These are phyloP conservation scores for Drosophila grimshawi DNA, from an alignment of 1,140 invertebrate species.

Conservation along the genomic window DNA sequence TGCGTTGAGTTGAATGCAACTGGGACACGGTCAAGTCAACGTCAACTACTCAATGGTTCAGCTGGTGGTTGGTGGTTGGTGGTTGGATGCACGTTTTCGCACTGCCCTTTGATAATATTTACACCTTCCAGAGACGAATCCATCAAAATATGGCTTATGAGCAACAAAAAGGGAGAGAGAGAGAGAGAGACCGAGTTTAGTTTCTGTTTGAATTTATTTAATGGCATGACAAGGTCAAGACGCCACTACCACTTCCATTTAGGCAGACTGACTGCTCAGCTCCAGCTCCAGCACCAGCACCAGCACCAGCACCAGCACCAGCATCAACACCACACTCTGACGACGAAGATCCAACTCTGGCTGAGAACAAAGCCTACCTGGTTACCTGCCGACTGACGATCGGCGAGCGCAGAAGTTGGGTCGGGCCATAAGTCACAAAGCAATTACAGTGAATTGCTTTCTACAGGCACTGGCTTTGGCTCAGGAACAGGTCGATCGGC, in stretches of 20 bases:
- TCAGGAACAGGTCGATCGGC: neutral
- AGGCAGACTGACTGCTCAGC: conserved; percentile 36
- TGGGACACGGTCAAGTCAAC: too few relatives aligned
- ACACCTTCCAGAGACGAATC: conserved; percentile 73
- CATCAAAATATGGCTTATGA: conserved; percentile 69
- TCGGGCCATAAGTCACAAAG: conserved; percentile 84
- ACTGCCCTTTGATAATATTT: conserved; percentile 78
- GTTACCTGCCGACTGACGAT: conserved; percentile 68
- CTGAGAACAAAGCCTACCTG: conserved; percentile 36
- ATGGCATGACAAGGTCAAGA: conserved; percentile 83
- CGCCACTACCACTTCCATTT: conserved; percentile 65
- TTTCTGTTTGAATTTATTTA: conserved; percentile 81
- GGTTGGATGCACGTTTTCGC: conserved; percentile 63
- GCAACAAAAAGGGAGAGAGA: neutral
- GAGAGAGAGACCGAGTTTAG: conserved; percentile 56
- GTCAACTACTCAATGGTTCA: too few relatives aligned
- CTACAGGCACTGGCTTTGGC: conserved; percentile 43
- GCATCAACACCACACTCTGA: too few relatives aligned
- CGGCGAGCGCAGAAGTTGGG: conserved; percentile 68
- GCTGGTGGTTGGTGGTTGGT: conserved; percentile 5
- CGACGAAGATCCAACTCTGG: too few relatives aligned
- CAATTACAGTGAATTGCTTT: conserved; percentile 83
- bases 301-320: too few relatives aligned
- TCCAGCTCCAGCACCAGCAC: too few relatives aligned
- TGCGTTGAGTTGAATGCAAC: too few relatives aligned